Evolutionary conservation across 2,113 vertebrate genomes (phyloP).

Genomic region (Pelvicachromis taeniatus): DNA sequence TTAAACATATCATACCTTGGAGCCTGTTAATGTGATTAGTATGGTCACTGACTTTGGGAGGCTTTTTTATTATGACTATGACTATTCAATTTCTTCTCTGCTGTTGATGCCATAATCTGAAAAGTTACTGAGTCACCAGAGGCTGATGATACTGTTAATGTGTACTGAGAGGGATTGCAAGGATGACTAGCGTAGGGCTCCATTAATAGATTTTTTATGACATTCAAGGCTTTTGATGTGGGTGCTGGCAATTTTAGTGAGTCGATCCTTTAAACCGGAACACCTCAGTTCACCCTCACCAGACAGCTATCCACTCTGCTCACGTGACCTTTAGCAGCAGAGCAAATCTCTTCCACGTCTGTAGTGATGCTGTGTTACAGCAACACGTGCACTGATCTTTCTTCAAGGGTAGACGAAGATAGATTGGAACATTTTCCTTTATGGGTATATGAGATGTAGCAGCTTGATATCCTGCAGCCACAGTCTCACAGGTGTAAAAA

Average conservation of each 20-base stretch:
- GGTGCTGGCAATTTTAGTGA: background rate
- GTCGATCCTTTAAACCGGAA: background rate
- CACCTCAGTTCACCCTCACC: background rate
- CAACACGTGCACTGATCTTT: background rate
- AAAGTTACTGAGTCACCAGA: slow-evolving; percentile 15
- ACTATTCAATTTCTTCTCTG: background rate
- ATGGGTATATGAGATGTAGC: background rate
- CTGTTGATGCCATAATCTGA: background rate
- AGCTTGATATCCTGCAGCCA: background rate
- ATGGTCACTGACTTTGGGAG: background rate
- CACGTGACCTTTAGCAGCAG: background rate
- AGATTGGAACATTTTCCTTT: background rate
- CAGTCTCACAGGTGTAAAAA: background rate
- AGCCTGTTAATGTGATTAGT: slow-evolving; percentile 7
- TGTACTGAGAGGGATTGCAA: background rate
- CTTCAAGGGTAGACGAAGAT: background rate
- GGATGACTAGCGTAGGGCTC: background rate
- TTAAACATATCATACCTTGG: background rate
- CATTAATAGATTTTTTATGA: background rate
- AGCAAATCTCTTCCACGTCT: background rate
- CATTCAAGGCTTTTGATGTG: background rate
- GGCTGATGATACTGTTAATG: slow-evolving; percentile 5
- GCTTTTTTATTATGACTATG: background rate
- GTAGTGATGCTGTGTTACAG: background rate
- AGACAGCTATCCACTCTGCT: background rate